A percentile compares a stretch with the other conserved stretches of the same genome.
Evolutionary conservation across 2,113 vertebrate species (phyloP).

Genomic region (Amphiprion ocellaris): DNA sequence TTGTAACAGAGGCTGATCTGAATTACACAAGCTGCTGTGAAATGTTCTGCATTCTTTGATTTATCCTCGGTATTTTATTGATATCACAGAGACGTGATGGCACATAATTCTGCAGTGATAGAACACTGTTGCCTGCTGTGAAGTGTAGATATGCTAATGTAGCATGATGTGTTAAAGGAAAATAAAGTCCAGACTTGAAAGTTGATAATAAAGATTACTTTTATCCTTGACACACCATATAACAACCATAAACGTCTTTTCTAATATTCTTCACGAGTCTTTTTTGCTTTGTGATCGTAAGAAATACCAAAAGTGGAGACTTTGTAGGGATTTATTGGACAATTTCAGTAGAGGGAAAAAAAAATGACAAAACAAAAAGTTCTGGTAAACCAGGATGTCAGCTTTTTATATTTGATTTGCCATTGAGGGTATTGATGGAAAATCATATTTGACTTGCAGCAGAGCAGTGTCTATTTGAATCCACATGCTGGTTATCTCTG

Average conservation of each 20-base stretch:
- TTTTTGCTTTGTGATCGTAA: background rate
- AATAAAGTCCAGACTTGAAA: constrained; percentile 7
- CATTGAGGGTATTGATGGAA: background rate
- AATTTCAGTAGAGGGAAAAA: background rate
- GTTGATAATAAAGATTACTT: constrained; percentile 14
- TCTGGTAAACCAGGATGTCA: background rate
- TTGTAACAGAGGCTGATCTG: background rate
- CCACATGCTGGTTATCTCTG: constrained; percentile 6
- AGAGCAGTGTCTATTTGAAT: background rate
- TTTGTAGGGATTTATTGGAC: background rate
- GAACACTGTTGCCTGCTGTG: constrained; percentile 9
- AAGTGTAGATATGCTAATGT: constrained; percentile 16
- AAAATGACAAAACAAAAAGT: background rate
- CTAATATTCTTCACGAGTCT: background rate
- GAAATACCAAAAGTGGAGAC: background rate
- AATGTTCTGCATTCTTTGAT: background rate
- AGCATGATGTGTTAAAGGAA: constrained; percentile 9
- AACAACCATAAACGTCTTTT: background rate
- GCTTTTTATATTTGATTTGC: constrained; percentile 5
- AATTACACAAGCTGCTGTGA: background rate
- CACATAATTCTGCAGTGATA: constrained; percentile 24
- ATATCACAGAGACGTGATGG: constrained; percentile 15
- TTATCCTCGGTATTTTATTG: constrained; percentile 2
- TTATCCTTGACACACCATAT: background rate
- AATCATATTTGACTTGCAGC: background rate